Evolutionary conservation across 2,888 invertebrate species (phyloP).

Genomic region (Tipula vernalis): DNA sequence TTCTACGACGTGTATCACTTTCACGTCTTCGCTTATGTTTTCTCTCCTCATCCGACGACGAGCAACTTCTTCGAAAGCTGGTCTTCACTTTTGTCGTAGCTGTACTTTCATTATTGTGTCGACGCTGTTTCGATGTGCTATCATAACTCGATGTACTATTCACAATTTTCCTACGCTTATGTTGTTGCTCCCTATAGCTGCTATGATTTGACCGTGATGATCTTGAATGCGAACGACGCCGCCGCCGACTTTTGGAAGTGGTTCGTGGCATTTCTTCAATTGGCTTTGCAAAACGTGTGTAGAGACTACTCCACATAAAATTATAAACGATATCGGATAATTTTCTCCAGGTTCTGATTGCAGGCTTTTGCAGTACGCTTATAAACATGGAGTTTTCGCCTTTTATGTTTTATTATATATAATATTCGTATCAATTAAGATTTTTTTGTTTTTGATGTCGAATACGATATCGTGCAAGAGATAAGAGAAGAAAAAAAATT

Average conservation of each 20-base stretch:
- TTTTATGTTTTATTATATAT: not conserved
- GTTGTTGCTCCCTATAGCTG: not conserved
- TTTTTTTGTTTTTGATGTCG: not conserved
- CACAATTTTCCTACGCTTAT: not conserved
- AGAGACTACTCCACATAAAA: not conserved
- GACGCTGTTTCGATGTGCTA: not conserved
- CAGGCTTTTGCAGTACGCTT: conserved; percentile 6
- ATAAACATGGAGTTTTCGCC: not conserved
- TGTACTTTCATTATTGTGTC: not conserved
- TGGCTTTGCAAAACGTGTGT: not conserved
- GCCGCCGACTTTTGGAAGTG: not conserved
- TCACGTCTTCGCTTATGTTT: not conserved
- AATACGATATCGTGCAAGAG: not conserved
- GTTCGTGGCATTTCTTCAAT: conserved; percentile 8
- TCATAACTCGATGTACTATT: conserved; percentile 8
- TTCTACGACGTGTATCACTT: not conserved
- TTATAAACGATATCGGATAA: not conserved
- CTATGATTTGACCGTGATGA: conserved; percentile 5
- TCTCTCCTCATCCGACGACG: not conserved
- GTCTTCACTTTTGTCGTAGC: not conserved
- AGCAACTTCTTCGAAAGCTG: not conserved
- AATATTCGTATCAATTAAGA: not conserved
- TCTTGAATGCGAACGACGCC: not conserved
- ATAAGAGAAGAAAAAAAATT: not conserved
- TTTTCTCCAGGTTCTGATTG: conserved; percentile 6